Evolutionary conservation across 2,888 invertebrate genomes (phyloP), one percentile per base, ranked within the genome.

Genomic region (Drosophila barbarae): DNA sequence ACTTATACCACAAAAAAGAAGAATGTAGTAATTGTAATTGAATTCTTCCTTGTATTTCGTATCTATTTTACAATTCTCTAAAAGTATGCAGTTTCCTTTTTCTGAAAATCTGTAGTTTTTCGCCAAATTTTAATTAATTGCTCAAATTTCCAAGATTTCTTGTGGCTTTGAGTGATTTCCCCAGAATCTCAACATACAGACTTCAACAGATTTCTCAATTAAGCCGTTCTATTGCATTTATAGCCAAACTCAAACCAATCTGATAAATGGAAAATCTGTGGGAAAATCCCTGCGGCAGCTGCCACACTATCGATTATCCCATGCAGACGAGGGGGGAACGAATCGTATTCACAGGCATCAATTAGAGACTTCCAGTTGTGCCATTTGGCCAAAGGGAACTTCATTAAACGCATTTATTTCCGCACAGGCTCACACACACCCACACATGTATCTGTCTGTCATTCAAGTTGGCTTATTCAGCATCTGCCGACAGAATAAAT

Each of bases 351-450:
- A 52, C 57, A 54, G 66, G 54, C 67, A 61, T 73, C 77, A 77
- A 80, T 77, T 83, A 83, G 80, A 69, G 68, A 70, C 64, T 79
- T 49, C 58, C 69, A 53, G 50, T 18, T 46, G 42, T 73, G 68
- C 64, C 79, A 69, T 77, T 79, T 72, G 77, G 47, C 55, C 32
- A 21, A 49, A 42, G 66, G 60, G 71, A 74, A 83, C 77, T 83
- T 77, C 74, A 83, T 78, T 80, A 78, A 78, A 72, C 79, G 72
- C 63, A 51, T 72, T 79, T 79, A 76, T 72, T 70, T 74, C 58
- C 59, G 42, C 67, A 53, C 61, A 59, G 28, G 10, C 28, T 23
- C 28, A 23, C 26, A 23, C 30, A 41, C 35, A 21, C 34, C 2
- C 18, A 44, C 32, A 49, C 18, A 49, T 55, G 23, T 42, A 70